phyloP scores from a whole-genome alignment of 23 tunicate species.

The Trididemnum nubilum region DNA sequence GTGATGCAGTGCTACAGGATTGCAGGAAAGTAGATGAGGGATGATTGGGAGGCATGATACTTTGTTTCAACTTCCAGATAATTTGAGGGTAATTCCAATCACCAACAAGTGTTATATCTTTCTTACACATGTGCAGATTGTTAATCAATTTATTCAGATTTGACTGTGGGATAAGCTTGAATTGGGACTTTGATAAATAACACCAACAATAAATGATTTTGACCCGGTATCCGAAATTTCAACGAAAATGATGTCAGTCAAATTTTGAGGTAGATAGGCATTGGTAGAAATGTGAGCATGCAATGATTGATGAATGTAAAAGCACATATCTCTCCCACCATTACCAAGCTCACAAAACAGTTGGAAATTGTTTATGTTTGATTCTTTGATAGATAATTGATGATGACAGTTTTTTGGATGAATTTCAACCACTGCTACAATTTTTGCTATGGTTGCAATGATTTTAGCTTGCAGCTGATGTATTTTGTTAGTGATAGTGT shows the following conservation, averaged over 20 bases:
- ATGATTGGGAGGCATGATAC: background rate
- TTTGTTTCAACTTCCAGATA: background rate
- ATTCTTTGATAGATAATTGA: background rate
- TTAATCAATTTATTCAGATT: background rate
- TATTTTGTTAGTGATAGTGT: background rate
- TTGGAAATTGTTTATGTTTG: background rate
- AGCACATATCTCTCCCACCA: background rate
- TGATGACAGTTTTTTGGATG: background rate
- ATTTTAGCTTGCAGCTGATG: background rate
- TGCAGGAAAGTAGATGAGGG: background rate
- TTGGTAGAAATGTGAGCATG: background rate
- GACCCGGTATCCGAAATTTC: background rate
- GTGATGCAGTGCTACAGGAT: background rate
- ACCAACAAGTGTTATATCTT: background rate
- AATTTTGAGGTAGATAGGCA: background rate
- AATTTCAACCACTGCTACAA: background rate
- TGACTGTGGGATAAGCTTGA: background rate
- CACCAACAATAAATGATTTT: background rate
- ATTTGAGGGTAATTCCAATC: background rate
- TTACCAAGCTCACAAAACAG: background rate
- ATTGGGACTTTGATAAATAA: background rate
- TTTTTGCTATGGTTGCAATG: background rate
- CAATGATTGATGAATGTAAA: background rate
- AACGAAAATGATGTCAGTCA: background rate
- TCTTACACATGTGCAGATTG: background rate